Base-by-base conservation (phyloP, 1,140 invertebrate species). In the Drosophila tristis region DNA sequence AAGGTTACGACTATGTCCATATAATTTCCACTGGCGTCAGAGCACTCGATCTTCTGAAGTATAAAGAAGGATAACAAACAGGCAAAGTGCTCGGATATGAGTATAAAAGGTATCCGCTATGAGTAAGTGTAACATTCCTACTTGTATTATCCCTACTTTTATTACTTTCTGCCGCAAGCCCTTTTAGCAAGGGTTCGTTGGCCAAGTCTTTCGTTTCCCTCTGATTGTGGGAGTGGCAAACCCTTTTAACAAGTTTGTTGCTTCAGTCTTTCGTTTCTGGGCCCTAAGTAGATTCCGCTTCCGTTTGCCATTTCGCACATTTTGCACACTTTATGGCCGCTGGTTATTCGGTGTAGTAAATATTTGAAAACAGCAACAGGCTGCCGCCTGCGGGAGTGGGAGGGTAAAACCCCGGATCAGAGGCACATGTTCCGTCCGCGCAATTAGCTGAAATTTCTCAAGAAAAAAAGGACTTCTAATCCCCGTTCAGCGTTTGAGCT, bases 271-370 rank as follows among this genome's bases (percentile, higher is more conserved):
- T 78, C 42, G 74, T 47, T 54, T 23, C 47, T 54, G 31, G 20
- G 7, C 11, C 20, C 63, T 66, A 47, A 60, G 48, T 65, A 63
- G 49, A 64, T 58, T 47, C 44, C 49, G 75, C 84, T 86, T 86
- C 78, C 82, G 78, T 76, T 86, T 78, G 62, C 35, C 74, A 78
- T 89, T 86, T 87, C 78, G 76, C 80, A 82, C 74, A 58, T 86
- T 23, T 57, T 45, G 23, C 54, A 58, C 31, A 44, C 13, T 58
- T 72, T 72, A 77, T 56, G 54, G 25, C 45, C 11, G 13, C 29
- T 66, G 58, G 48, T 60, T 29, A 15, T 74, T 76, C 20, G 9
- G 42, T 57, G 70, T 39, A 44, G 16, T 11, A 63, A 65, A 76
- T 67, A 72, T 84, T 79, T 63, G 66, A 55, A 74, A 66, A 51